Evolutionary conservation across 2,113 vertebrate species (phyloP).

Genomic region (Microcebus murinus): DNA sequence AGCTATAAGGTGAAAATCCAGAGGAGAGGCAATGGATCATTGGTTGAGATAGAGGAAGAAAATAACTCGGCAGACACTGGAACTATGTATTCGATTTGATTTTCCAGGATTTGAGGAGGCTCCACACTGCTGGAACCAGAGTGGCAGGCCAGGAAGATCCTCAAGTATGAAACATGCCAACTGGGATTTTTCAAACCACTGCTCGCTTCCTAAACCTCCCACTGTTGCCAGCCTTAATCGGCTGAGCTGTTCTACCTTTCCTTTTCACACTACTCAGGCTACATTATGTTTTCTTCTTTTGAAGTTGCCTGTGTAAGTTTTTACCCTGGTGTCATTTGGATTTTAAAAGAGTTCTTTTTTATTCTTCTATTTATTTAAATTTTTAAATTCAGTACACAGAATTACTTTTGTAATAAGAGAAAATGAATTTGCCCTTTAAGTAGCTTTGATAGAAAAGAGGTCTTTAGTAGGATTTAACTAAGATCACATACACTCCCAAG

Average conservation of each 20-base stretch:
- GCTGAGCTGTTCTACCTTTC: accelerated
- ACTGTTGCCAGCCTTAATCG: background rate
- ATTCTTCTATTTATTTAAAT: background rate
- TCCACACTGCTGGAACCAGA: background rate
- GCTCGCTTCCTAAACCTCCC: background rate
- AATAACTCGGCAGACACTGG: background rate
- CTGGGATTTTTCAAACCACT: background rate
- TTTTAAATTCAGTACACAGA: background rate
- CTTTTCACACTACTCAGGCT: background rate
- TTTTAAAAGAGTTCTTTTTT: background rate
- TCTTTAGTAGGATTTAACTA: background rate
- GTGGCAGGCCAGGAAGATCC: background rate
- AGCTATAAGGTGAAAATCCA: background rate
- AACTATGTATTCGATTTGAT: background rate
- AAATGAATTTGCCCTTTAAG: background rate
- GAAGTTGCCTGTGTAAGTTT: background rate
- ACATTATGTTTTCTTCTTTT: background rate
- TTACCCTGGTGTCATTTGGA: background rate
- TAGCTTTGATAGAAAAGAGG: background rate
- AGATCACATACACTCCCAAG: background rate
- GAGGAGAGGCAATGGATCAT: background rate
- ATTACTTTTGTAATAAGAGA: background rate
- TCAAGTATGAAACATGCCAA: background rate
- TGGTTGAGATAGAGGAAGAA: background rate
- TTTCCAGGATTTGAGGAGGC: background rate